Evolutionary conservation across 2,888 invertebrate genomes (phyloP).

Genomic region (Laspeyria flexula): DNA sequence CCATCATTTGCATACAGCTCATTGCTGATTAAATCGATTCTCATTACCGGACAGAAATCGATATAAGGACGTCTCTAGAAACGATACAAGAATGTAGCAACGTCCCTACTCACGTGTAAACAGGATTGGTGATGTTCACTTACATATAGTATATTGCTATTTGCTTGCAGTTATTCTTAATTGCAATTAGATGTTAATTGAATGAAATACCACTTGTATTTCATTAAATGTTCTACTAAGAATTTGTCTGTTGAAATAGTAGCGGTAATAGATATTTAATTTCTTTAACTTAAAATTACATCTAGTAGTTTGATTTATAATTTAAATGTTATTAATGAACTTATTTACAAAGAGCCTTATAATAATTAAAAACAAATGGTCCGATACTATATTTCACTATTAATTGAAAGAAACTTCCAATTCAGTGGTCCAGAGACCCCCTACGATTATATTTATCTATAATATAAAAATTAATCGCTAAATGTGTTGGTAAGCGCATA

Average conservation of each 20-base stretch:
- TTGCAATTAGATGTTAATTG: constrained; percentile 26
- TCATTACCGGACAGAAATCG: constrained; percentile 10
- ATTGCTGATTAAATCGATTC: constrained; percentile 11
- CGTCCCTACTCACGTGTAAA: constrained; percentile 49
- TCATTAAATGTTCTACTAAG: constrained; percentile 32
- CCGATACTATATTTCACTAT: too few species aligned
- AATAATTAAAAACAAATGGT: too few species aligned
- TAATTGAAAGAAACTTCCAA: background rate
- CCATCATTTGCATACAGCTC: constrained; percentile 9
- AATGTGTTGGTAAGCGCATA: too few species aligned
- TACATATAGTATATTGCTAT: constrained; percentile 39
- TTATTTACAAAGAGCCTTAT: too few species aligned
- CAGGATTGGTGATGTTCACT: constrained; percentile 46
- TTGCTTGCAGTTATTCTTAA: constrained; percentile 43
- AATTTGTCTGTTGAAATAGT: background rate
- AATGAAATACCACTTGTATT: constrained; percentile 29
- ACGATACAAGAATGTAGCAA: constrained; percentile 51
- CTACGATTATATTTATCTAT: background rate
- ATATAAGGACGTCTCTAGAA: constrained; percentile 22
- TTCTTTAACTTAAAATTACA: background rate
- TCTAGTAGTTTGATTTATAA: background rate
- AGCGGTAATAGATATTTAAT: background rate
- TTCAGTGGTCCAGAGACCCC: too few species aligned
- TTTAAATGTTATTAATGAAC: too few species aligned
- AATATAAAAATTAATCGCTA: too few species aligned